Evolutionary conservation across 2,797 vertebrate species (phyloP), one percentile per base, ranked within the genome.

Genomic region (Sebastes dallii): DNA sequence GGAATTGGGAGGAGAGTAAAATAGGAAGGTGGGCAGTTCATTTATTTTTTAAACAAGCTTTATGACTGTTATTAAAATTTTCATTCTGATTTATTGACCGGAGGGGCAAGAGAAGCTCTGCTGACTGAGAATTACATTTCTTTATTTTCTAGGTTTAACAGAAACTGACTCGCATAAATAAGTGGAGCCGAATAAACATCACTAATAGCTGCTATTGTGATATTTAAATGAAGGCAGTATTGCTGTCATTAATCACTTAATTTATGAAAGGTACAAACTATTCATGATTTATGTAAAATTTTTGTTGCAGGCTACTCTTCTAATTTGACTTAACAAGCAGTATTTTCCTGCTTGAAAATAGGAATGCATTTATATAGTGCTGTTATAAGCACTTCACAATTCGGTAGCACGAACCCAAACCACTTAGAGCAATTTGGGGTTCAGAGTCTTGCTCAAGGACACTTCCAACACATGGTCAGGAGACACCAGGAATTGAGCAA

Each of bases 1-100:
- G 6, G 6, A 39, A 68, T 24, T n/a, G 22, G 29, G 6, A 36
- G 4, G 22, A 55, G 46, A 1, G 4, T 62, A 9, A 30, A 75
- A 56, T 62, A n/a, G 24, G 5, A 56, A 72, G 46, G 30, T 60
- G 10, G 12, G 6, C 2, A 34, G 22, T 69, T 73, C 2, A 14
- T 61, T 65, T 69, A 62, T 66, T 74, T 54, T 46, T 76, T 42
- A 42, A 82, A 78, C 16, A 68, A 66, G 29, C 34, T 62, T 68
- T 6, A 27, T 58, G 14, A 56, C 20, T 62, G 2, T n/a, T n/a
- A 54, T n/a, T 46, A 27, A 25, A 54, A 70, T 36, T 42, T 59
- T 10, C 30, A 62, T 30, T 66, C 13, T 50, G 6, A 14, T 12
- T 59, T 8, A 54, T 9, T 59, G 14, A 54, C 24, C 66, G 13